Percentiles rank a stretch among this genome's conserved stretches.
These are phyloP conservation scores for Cylloceria caligata DNA, from an alignment of 2,888 invertebrate species.

Conservation along the genomic window DNA sequence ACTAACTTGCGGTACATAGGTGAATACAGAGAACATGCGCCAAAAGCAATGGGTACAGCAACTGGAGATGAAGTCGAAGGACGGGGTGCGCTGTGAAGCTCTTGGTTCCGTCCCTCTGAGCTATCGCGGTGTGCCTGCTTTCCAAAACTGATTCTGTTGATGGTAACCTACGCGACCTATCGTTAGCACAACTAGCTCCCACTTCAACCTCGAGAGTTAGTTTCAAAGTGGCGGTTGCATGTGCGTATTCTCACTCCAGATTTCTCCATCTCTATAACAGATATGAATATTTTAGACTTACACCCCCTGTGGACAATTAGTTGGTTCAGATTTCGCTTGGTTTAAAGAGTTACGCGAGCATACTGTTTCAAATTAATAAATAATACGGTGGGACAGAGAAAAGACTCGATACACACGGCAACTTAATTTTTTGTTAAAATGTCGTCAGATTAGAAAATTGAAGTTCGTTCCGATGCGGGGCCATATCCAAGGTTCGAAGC, in stretches of 20 bases:
- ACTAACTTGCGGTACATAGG: conserved; percentile 25
- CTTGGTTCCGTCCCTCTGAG: neutral
- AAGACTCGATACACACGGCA: too few species aligned
- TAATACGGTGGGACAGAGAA: too few species aligned
- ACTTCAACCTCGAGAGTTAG: conserved; percentile 70
- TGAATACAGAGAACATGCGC: conserved; percentile 6
- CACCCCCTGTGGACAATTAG: neutral
- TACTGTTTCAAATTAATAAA: too few species aligned
- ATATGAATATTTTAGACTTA: neutral
- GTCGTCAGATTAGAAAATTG: too few species aligned
- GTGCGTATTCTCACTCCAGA: conserved; percentile 67
- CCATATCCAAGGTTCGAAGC: too few species aligned
- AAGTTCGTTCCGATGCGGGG: too few species aligned
- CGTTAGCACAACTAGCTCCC: conserved; percentile 65
- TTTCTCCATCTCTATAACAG: neutral
- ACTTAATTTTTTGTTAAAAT: too few species aligned
- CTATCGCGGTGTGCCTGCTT: neutral
- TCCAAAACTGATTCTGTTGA: conserved; percentile 24
- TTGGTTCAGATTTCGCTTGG: neutral
- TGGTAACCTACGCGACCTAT: conserved; percentile 56
- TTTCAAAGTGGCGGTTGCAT: conserved; percentile 79
- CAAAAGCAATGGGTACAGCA: neutral
- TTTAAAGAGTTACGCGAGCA: neutral
- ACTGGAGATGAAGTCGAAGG: conserved; percentile 18
- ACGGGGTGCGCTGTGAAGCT: conserved; percentile 8